Base-by-base conservation (phyloP, 2,797 vertebrate species). In the Lepus oiostolus region DNA sequence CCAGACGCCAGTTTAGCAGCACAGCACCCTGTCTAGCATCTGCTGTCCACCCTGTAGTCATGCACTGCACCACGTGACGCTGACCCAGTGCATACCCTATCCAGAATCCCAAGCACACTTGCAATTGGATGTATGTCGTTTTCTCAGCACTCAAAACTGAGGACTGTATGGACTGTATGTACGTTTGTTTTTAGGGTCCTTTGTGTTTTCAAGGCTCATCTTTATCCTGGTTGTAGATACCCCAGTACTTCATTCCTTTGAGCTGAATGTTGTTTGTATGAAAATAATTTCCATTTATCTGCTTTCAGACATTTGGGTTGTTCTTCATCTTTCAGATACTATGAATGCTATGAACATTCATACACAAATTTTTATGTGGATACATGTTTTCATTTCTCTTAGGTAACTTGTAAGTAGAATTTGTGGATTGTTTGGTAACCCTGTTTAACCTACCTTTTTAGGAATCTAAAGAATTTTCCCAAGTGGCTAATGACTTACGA, bases 341-440 rank as follows among this genome's bases (percentile, higher is more conserved):
- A 71, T 58, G 67, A 91, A 58, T 58, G 54, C 54, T 58, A 58
- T 7, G 1, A 86, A 87, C 65, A 58, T 72, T 83, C 17, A 52
- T n/a, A 9, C 68, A 9, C 5, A 67, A 74, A 30, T 75, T 92
- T 87, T 92, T 77, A 72, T 14, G 2, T 85, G 7, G 47, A 82
- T 14, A 54, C 19, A 11, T 8, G n/a, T 54, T 71, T 94, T 65
- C 38, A 75, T 90, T 96, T 94, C 24, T 74, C 30, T 86, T 67
- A 88, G 60, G n/a, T 60, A 30, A 79, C 21, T 26, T 85, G 82
- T 16, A 65, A 42, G 94, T 84, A 92, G 67, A 91, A 89, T 13
- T 88, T 38, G n/a, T 38, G 2, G n/a, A 28, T 88, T 30, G 68
- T 35, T 84, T 76, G 14, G 9, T 91, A 77, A 80, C 7, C 60